Percentiles rank a stretch among this genome's conserved stretches.
phyloP scores from a whole-genome alignment of 64 coral and sea anemone genomes.

The Stichodactyla mertensii region DNA sequence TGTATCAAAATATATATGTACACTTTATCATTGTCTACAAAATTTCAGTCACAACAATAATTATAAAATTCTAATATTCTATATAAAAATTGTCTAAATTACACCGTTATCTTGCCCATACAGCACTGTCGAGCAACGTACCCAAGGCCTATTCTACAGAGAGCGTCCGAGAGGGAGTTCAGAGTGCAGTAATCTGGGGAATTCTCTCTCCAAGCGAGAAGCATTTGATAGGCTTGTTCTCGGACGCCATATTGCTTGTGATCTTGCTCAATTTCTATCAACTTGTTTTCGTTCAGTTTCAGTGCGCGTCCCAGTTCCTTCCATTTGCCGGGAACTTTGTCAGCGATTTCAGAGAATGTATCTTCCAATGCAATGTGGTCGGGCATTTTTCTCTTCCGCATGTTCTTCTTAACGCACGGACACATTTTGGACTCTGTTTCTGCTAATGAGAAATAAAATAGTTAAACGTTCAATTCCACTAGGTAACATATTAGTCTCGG shows the following conservation, averaged over 20 bases:
- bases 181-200: slow-evolving; percentile 66
- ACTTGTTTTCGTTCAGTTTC: slow-evolving; percentile 51
- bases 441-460: not conserved
- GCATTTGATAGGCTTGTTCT: slow-evolving; percentile 82
- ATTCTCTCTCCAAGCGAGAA: slow-evolving; percentile 64
- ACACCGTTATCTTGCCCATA: slow-evolving; percentile 37
- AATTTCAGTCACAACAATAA: too few relatives aligned
- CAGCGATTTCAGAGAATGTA: slow-evolving; percentile 65
- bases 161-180: slow-evolving; percentile 34
- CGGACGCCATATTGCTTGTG: slow-evolving; percentile 61
- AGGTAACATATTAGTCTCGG: too few relatives aligned
- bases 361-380: slow-evolving; percentile 48
- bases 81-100: too few relatives aligned
- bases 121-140: slow-evolving; percentile 63
- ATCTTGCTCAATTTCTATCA: slow-evolving; percentile 78
- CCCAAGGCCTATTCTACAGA: slow-evolving; percentile 52
- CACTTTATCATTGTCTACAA: too few relatives aligned
- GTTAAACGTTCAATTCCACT: too few relatives aligned
- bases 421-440: slow-evolving; percentile 37
- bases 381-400: slow-evolving; percentile 53
- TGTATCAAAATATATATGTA: too few relatives aligned
- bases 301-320: slow-evolving; percentile 72
- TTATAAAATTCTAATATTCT: too few relatives aligned
- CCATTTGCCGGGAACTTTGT: slow-evolving; percentile 52
- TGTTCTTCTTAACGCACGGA: slow-evolving; percentile 51